Percentiles rank a stretch among this genome's conserved stretches.
These are phyloP conservation scores for Deladenus siricidicola DNA, from an alignment of 2,888 invertebrate genomes.

Conservation along the genomic window DNA sequence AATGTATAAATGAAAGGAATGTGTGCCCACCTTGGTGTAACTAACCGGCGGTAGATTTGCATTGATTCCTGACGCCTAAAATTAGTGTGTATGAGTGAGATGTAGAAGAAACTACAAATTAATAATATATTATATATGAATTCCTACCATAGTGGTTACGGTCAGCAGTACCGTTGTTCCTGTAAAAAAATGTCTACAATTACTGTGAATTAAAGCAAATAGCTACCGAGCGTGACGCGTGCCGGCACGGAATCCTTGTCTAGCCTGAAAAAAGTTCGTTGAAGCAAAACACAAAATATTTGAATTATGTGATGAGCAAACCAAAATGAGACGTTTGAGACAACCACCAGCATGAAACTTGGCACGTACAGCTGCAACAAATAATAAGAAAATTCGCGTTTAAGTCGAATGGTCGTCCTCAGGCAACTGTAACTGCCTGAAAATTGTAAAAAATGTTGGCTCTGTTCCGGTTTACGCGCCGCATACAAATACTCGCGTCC, in stretches of 20 bases:
- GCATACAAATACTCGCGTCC: too few relatives aligned
- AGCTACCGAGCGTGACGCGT: constrained; percentile 46
- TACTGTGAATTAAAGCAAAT: not conserved
- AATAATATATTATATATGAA: constrained; percentile 55
- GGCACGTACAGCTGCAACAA: constrained; percentile 70
- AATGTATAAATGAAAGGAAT: too few relatives aligned
- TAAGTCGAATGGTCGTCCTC: constrained; percentile 43
- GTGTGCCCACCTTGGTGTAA: constrained; percentile 38
- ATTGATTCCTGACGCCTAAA: constrained; percentile 59
- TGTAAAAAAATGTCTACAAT: constrained; percentile 14
- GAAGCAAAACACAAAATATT: constrained; percentile 72
- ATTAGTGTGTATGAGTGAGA: not conserved
- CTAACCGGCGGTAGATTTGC: constrained; percentile 50
- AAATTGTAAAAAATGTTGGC: too few relatives aligned
- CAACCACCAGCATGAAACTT: constrained; percentile 21
- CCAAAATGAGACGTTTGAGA: constrained; percentile 15
- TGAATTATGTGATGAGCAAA: constrained; percentile 77
- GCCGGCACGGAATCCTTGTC: constrained; percentile 54
- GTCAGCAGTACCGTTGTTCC: constrained; percentile 91
- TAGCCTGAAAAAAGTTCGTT: constrained; percentile 70
- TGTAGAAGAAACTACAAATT: too few relatives aligned
- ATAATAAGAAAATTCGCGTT: constrained; percentile 71
- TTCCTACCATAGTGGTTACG: constrained; percentile 69
- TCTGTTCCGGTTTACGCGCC: too few relatives aligned
- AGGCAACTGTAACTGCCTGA: constrained; percentile 49